phyloP scores from a whole-genome alignment of 2,888 invertebrate species.

The Noctua pronuba region DNA sequence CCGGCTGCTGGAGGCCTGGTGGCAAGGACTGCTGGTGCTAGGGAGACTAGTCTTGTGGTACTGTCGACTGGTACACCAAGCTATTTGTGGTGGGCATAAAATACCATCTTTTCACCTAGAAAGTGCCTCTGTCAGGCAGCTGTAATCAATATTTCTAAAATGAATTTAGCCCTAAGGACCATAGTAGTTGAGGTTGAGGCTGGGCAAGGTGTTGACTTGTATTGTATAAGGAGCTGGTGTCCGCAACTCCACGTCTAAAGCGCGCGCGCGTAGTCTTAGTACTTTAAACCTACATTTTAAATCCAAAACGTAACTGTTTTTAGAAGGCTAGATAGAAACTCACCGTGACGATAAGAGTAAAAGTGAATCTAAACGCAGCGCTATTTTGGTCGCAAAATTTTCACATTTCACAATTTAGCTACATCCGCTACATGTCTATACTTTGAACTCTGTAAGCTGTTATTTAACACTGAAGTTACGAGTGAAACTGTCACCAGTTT shows the following conservation, averaged over 20 bases:
- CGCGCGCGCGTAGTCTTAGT: neutral
- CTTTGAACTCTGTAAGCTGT: constrained; percentile 30
- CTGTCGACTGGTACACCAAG: constrained; percentile 81
- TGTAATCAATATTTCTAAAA: neutral
- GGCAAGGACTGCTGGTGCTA: constrained; percentile 87
- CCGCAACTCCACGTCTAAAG: neutral
- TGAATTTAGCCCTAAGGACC: neutral
- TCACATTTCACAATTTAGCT: constrained; percentile 28
- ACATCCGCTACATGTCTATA: neutral
- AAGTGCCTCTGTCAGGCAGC: no score
- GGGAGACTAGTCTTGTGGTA: constrained; percentile 84
- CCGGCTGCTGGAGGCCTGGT: constrained; percentile 88
- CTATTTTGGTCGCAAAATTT: neutral
- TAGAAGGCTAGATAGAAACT: neutral
- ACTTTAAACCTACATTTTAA: neutral
- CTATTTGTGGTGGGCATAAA: constrained; percentile 74
- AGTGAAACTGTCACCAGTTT: constrained; percentile 3
- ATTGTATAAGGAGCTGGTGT: neutral
- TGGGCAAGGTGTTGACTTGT: neutral
- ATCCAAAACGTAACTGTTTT: neutral
- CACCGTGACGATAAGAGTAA: constrained; percentile 8
- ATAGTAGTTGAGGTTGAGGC: neutral
- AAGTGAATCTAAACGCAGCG: neutral
- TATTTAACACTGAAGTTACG: constrained; percentile 12
- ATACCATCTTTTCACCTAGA: neutral